phyloP scores from a whole-genome alignment of 2,797 vertebrate species.

The Mus minutoides region DNA sequence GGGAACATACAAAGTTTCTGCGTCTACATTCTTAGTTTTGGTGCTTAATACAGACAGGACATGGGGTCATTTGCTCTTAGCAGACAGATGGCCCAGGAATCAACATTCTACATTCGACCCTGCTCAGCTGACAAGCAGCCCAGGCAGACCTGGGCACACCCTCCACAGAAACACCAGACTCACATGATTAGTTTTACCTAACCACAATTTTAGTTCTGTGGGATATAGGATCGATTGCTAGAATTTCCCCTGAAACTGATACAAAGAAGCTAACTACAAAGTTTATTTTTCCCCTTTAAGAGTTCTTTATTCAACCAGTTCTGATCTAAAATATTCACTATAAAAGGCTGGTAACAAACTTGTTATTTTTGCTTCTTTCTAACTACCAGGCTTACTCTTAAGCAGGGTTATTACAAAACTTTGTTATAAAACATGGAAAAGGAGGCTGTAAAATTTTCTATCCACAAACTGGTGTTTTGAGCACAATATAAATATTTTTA shows the following conservation, averaged over 20 bases:
- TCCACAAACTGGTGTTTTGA: conserved; percentile 64
- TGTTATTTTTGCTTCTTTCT: background rate
- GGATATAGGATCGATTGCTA: background rate
- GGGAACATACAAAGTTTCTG: background rate
- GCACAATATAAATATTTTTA: conserved; percentile 84
- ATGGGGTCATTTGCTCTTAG: background rate
- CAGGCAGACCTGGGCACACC: background rate
- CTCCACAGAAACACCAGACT: conserved; percentile 12
- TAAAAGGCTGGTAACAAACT: conserved; percentile 1
- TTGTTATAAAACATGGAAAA: conserved; percentile 66
- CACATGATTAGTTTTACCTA: background rate
- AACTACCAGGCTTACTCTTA: conserved; percentile 54
- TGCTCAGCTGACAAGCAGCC: background rate
- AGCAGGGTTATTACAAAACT: conserved; percentile 49
- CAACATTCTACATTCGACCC: background rate
- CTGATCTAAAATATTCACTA: conserved; percentile 38
- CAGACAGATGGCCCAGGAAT: background rate
- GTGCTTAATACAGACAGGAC: conserved; percentile 65
- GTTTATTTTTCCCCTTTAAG: background rate
- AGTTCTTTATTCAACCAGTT: conserved; percentile 8
- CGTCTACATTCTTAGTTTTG: background rate
- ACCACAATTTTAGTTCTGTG: conserved; percentile 21
- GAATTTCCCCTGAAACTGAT: conserved; percentile 44
- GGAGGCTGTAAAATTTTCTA: conserved; percentile 62
- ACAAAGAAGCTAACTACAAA: background rate